These are phyloP conservation scores for Tetramorium parvispinum DNA, from an alignment of 1,140 invertebrate genomes.

Conservation along the genomic window DNA sequence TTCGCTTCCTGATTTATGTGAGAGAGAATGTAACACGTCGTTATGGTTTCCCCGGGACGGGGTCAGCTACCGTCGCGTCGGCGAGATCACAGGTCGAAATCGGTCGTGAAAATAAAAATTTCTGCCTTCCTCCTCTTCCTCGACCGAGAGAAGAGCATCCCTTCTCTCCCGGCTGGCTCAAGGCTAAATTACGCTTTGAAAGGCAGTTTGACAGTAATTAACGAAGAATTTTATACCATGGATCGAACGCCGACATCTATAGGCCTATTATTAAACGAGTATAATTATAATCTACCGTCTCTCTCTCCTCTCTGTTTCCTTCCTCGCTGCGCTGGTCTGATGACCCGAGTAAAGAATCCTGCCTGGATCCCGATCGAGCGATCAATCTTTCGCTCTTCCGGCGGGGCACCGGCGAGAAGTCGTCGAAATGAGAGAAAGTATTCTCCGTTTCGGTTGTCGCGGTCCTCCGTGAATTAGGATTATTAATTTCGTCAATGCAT, in stretches of 20 bases:
- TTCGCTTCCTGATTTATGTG: conserved; percentile 64
- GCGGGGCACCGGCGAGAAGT: background rate
- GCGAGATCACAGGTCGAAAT: conserved; percentile 71
- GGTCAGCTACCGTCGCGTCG: conserved; percentile 74
- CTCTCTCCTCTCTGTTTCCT: conserved; percentile 5
- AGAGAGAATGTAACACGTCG: conserved; percentile 58
- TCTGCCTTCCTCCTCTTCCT: background rate
- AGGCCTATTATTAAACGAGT: conserved; percentile 71
- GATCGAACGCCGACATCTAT: conserved; percentile 69
- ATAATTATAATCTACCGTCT: conserved; percentile 66
- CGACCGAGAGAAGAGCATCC: background rate
- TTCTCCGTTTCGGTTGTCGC: background rate
- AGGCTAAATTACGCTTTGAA: conserved; percentile 73
- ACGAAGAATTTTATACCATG: conserved; percentile 71
- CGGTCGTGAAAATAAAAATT: conserved; percentile 74
- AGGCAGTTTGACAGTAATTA: conserved; percentile 75
- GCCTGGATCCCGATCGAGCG: conserved; percentile 31
- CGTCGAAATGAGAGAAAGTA: conserved; percentile 35
- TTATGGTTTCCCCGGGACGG: conserved; percentile 69
- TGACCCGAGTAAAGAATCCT: conserved; percentile 37
- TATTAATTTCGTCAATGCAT: background rate
- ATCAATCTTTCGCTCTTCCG: conserved; percentile 24
- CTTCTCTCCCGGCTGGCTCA: conserved; percentile 25
- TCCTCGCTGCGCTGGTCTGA: conserved; percentile 5
- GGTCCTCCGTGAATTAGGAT: background rate